Percentiles rank a stretch among this genome's conserved stretches.
Conservation (phyloP, 2,113 vertebrate species). For the Callopanchax toddi region DNA sequence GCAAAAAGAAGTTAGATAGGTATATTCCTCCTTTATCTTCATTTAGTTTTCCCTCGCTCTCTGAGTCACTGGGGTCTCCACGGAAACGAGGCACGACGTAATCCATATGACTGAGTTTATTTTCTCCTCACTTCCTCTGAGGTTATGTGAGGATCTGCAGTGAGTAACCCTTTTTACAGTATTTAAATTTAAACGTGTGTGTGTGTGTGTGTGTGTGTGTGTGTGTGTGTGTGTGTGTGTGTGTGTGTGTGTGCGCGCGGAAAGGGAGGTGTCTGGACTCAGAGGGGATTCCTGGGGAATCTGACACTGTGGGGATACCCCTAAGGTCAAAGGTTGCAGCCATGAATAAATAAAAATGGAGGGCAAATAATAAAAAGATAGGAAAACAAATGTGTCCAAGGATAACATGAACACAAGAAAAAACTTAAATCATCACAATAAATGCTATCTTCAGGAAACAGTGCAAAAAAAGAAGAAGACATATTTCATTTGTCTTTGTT, state of each 20-base stretch:
- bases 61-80: constrained; percentile 52
- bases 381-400: no score
- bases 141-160: constrained; percentile 17
- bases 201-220: no score
- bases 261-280: constrained; percentile 32
- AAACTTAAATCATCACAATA: no score
- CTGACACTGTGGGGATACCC: constrained; percentile 36
- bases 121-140: constrained; percentile 38
- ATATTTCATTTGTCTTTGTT: constrained; percentile 17
- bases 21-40: constrained; percentile 29
- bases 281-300: constrained; percentile 57
- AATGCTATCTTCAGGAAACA: neutral
- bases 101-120: constrained; percentile 27
- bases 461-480: constrained; percentile 24
- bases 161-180: constrained; percentile 18
- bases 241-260: no score
- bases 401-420: no score
- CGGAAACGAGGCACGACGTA: constrained; percentile 58
- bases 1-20: no score
- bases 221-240: no score
- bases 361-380: no score
- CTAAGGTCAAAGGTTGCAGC: constrained; percentile 9
- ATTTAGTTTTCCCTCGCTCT: constrained; percentile 25
- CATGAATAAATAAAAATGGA: constrained; percentile 15
- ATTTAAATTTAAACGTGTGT: neutral